A percentile compares a stretch with the other conserved stretches of the same genome.
These are phyloP conservation scores for Bovichtus diacanthus DNA, from an alignment of 2,797 vertebrate genomes.

Conservation along the genomic window DNA sequence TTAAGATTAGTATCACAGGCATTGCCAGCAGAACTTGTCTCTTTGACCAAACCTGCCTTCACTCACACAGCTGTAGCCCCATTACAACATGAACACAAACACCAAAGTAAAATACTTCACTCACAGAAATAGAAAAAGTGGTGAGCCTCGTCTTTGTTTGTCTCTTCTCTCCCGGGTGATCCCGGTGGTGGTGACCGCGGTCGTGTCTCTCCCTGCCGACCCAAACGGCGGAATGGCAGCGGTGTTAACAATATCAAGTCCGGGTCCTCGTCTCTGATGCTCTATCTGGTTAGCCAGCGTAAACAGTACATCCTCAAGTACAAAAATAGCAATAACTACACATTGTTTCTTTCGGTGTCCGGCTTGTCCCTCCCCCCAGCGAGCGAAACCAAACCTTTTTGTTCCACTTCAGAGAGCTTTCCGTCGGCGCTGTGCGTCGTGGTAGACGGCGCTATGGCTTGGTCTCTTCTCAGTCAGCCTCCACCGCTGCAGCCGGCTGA, in stretches of 20 bases:
- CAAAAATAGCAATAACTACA: neutral
- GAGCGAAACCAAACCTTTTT: neutral
- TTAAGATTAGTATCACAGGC: neutral
- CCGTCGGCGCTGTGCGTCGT: slow-evolving; percentile 49
- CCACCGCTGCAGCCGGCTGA: slow-evolving; percentile 63
- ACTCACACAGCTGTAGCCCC: neutral
- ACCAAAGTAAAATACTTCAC: slow-evolving; percentile 43
- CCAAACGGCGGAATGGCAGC: slow-evolving; percentile 54
- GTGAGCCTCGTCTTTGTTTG: neutral
- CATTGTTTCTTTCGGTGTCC: slow-evolving; percentile 2
- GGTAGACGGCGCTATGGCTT: slow-evolving; percentile 39
- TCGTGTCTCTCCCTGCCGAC: slow-evolving; percentile 35
- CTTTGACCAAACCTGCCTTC: slow-evolving; percentile 24
- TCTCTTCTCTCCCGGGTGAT: slow-evolving; percentile 7
- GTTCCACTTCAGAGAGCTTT: slow-evolving; percentile 41
- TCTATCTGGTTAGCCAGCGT: slow-evolving; percentile 48
- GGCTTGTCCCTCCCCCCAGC: neutral
- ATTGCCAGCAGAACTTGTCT: slow-evolving; percentile 42
- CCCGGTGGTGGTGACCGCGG: slow-evolving; percentile 9
- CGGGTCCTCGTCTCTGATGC: slow-evolving; percentile 43
- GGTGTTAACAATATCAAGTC: slow-evolving; percentile 53
- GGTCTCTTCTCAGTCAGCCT: slow-evolving; percentile 52
- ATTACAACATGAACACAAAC: neutral
- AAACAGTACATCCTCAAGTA: slow-evolving; percentile 61
- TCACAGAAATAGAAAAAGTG: slow-evolving; percentile 60